Evolutionary conservation across 2,797 vertebrate species (phyloP), one percentile per base, ranked within the genome.

Genomic region (Anguilla obscura): DNA sequence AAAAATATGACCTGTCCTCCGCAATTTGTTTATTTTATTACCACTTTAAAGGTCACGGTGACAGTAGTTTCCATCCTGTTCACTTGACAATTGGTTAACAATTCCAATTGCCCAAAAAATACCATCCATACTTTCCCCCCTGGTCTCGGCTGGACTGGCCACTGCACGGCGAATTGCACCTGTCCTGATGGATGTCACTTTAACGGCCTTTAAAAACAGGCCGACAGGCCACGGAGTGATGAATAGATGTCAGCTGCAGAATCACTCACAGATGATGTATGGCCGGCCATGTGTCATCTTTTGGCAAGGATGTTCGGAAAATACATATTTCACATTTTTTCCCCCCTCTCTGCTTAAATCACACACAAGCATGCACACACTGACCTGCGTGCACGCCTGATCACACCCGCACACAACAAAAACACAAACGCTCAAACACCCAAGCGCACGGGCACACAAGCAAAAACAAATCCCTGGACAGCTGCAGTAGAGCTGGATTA

Each of bases 201-300:
- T 86, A 92, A 91, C 90, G 86, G 91, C 0, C 87, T 93, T 93
- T 93, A 91, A 83, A 66, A 63, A 52, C 24, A 89, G 92, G 92
- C 92, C 86, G 85, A 88, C 33, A 21, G 0, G n/a, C 90, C 91
- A 6, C 16, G 60, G 69, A 90, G 1, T 0, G 93, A 94, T 74
- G 91, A 92, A 92, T 52, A 18, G 87, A 86, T 0, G 0, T 5
- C 0, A 91, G 91, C 87, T 86, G 87, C 1, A 0, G 2, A 7
- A 86, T 91, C 74, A 4, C 89, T 89, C 86, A 1, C 0, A 8
- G 56, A 89, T 87, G 92, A 94, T 90, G 90, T 89, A 93, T 0
- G 90, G 92, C 90, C 88, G 79, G 90, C 56, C 8, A 4, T 83
- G 2, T 21, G 90, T 88, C 24, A 89, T 90, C 69, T 86, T 89